Percentiles rank a stretch among this genome's conserved stretches.
Conservation (phyloP, 2,113 vertebrate genomes). For the Forbesichthys papilliferus region DNA sequence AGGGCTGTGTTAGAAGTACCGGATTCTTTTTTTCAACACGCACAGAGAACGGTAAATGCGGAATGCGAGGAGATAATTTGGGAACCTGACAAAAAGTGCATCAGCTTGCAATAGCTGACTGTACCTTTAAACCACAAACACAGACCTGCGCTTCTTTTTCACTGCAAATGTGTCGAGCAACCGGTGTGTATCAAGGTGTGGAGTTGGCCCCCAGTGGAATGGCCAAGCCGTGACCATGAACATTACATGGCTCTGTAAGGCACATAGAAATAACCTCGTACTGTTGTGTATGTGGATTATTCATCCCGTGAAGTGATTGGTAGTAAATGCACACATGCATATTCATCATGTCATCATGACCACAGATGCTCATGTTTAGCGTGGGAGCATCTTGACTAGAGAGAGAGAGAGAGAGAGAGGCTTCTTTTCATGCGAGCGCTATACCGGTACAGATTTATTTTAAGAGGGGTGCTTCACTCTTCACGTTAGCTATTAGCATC, state of each 20-base stretch:
- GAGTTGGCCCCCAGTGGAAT: constrained; percentile 25
- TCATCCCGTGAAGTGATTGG: constrained; percentile 12
- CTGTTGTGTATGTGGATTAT: constrained; percentile 15
- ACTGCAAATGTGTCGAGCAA: too few species aligned
- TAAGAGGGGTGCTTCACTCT: constrained; percentile 23
- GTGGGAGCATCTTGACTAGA: constrained; percentile 26
- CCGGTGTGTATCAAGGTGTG: constrained; percentile 17
- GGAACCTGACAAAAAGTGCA: too few species aligned
- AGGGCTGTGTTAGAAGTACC: too few species aligned
- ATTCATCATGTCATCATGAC: constrained; percentile 7
- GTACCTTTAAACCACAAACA: too few species aligned
- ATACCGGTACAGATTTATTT: not conserved
- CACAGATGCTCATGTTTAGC: constrained; percentile 32
- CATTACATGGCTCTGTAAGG: constrained; percentile 51
- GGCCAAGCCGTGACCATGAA: constrained; percentile 30
- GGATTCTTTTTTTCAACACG: too few species aligned
- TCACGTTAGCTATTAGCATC: constrained; percentile 32
- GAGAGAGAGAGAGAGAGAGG: not conserved
- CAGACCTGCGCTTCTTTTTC: too few species aligned
- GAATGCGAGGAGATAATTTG: too few species aligned
- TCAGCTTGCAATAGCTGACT: too few species aligned
- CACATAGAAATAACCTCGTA: constrained; percentile 27
- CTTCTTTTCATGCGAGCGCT: constrained; percentile 24
- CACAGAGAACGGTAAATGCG: too few species aligned
- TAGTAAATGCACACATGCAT: constrained; percentile 29